phyloP scores from a whole-genome alignment of 1,140 invertebrate species.

The Magallana angulata region DNA sequence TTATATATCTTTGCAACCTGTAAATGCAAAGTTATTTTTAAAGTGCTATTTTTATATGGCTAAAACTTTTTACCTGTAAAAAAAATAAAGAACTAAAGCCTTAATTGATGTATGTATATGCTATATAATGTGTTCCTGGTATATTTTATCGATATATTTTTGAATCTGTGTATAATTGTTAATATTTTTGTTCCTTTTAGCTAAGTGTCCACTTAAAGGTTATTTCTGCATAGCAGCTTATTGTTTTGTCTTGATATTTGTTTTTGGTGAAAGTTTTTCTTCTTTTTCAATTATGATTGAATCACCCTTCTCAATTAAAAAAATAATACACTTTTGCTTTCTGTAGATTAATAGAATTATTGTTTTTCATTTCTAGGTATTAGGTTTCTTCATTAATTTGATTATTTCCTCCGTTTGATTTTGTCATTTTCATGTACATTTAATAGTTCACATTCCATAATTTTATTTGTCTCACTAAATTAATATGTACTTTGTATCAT shows the following conservation, averaged over 20 bases:
- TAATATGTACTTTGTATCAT: background rate
- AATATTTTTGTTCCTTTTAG: background rate
- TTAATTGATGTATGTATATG: background rate
- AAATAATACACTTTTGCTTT: background rate
- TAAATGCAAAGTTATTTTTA: background rate
- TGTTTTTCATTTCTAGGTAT: conserved; percentile 18
- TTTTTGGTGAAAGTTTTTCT: conserved; percentile 19
- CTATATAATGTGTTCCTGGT: conserved; percentile 13
- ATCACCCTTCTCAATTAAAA: background rate
- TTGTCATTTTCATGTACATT: conserved; percentile 11
- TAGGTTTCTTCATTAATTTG: background rate
- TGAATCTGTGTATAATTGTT: conserved; percentile 1
- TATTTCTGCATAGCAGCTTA: conserved; percentile 29
- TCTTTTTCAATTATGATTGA: conserved; percentile 3
- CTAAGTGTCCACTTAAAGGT: background rate
- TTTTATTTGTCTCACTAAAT: conserved; percentile 16
- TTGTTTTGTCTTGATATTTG: background rate
- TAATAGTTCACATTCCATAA: background rate
- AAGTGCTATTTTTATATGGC: background rate
- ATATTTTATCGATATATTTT: conserved; percentile 24
- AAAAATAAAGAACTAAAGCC: background rate
- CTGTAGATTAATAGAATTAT: background rate
- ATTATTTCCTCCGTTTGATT: background rate
- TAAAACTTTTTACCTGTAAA: background rate
- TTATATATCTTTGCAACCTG: too few species aligned